These are phyloP conservation scores for Cyanistes caeruleus DNA, from an alignment of 2,113 vertebrate species.

Conservation along the genomic window DNA sequence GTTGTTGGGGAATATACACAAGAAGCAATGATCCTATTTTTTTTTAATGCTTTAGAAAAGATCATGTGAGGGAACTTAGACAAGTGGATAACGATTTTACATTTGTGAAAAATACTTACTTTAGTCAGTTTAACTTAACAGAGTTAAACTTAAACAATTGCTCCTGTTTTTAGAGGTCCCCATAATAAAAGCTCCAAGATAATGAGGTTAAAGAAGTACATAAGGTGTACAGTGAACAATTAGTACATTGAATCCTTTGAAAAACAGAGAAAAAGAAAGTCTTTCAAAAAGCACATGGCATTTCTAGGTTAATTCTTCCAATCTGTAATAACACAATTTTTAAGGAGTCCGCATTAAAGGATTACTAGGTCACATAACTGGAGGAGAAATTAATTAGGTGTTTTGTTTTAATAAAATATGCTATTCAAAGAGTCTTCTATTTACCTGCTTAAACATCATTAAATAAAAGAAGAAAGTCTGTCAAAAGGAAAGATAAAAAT, in stretches of 20 bases:
- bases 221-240: background rate
- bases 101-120: background rate
- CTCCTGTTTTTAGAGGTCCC: background rate
- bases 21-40: background rate
- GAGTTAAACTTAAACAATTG: background rate
- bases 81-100: background rate
- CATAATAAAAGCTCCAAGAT: background rate
- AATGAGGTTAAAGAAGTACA: background rate
- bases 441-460: background rate
- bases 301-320: background rate
- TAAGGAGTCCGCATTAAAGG: background rate
- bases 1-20: background rate
- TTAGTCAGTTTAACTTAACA: background rate
- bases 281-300: background rate
- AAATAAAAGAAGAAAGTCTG: background rate
- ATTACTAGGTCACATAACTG: background rate
- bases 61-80: background rate
- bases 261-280: background rate
- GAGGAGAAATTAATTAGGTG: conserved; percentile 5
- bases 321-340: conserved; percentile 16
- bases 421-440: background rate
- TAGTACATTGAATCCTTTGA: background rate
- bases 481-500: background rate
- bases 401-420: conserved; percentile 17
- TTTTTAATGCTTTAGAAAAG: background rate